Evolutionary conservation across 2,797 vertebrate species (phyloP), one percentile per base, ranked within the genome.

Genomic region (Sylvilagus floridanus): DNA sequence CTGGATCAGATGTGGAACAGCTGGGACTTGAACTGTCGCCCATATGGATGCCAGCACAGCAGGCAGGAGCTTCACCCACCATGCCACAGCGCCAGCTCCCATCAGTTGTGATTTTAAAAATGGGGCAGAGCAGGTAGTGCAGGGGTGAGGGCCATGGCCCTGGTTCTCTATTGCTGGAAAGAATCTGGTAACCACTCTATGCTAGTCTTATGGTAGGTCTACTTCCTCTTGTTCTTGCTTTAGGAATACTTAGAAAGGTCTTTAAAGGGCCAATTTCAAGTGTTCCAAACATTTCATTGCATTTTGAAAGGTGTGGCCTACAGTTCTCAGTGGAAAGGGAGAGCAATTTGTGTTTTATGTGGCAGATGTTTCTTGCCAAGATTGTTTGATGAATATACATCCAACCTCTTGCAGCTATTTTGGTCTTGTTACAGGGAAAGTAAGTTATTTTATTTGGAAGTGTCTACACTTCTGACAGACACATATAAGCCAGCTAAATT

Each of bases 391-490:
- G 72, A 5, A 30, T 52, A 10, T 66, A 87, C 7, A 0, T 71
- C 68, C 81, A 84, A 35, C 4, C 0, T 66, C 94, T 77, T 47
- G 82, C 22, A 13, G 92, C 78, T 95, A 63, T 4, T 97, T 96
- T 42, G 28, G 71, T 95, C 79, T 92, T 93, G 95, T 75, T 95
- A 71, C 87, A 89, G 88, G 94, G 87, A 75, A 97, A 96, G 73
- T 89, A 93, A 83, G 83, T 69, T 98, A 68, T 98, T 98, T 97
- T 86, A 30, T 88, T 97, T 98, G 96, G 96, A 98, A 93, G 86
- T 13, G 32, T 91, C 93, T 78, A 97, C 47, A 83, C 35, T 42
- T 95, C 96, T 98, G 95, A 97, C 93, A 97, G 93, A 98, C 97
- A 97, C 96, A 94, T 2, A 50, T 68, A 97, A 95, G 71, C 83